Evolutionary conservation across 1,140 invertebrate genomes (phyloP).

Genomic region (Lasioglossum baleicum): DNA sequence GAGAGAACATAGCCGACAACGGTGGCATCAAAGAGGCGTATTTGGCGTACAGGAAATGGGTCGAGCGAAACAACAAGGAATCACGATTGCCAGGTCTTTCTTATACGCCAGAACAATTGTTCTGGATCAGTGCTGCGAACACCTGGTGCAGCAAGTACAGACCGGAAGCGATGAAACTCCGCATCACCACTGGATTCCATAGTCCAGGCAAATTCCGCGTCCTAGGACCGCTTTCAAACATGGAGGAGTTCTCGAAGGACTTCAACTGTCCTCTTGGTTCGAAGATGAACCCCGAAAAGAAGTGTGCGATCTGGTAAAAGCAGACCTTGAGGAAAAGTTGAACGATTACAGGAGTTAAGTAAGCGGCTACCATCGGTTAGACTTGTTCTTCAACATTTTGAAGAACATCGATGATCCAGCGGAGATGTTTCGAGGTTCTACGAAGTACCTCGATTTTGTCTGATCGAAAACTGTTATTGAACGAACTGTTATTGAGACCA

Average conservation of each 20-base stretch:
- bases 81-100: slow-evolving; percentile 82
- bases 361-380: slow-evolving; percentile 1
- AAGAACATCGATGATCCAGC: not conserved
- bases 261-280: slow-evolving; percentile 91
- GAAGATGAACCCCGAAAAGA: slow-evolving; percentile 92
- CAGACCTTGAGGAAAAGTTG: not conserved
- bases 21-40: slow-evolving; percentile 94
- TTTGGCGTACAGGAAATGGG: slow-evolving; percentile 88
- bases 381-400: not conserved
- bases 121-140: slow-evolving; percentile 88
- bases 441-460: not conserved
- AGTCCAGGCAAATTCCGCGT: slow-evolving; percentile 91
- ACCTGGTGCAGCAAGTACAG: slow-evolving; percentile 85
- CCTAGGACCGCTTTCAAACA: slow-evolving; percentile 93
- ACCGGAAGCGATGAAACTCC: slow-evolving; percentile 86
- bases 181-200: slow-evolving; percentile 88
- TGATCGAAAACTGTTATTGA: not conserved
- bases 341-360: not conserved
- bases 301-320: slow-evolving; percentile 90
- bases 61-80: slow-evolving; percentile 83
- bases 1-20: slow-evolving; percentile 96
- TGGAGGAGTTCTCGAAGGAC: slow-evolving; percentile 91
- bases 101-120: slow-evolving; percentile 85
- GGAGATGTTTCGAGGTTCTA: not conserved
- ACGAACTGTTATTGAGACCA: slow-evolving; percentile 1